Base-by-base conservation (phyloP, 1,140 invertebrate genomes). In the Bathynomus jamesi region DNA sequence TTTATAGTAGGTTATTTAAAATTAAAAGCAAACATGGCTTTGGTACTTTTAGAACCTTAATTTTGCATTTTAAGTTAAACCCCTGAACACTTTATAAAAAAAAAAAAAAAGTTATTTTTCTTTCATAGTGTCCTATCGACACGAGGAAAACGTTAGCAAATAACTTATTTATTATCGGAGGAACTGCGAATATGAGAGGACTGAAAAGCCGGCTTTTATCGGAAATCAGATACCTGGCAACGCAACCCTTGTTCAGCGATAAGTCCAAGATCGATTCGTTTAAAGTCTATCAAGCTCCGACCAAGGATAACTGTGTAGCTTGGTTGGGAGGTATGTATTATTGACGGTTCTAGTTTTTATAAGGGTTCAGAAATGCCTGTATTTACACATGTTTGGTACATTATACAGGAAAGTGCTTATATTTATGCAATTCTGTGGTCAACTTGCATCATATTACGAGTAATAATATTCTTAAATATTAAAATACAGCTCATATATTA, bases 131-230 rank as follows among this genome's bases (percentile, higher is more conserved):
- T 82, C 89, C 90, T 0, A 83, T 93, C 60, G 93, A 96, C 82
- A 87, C 87, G 25, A 84, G 92, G 32, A 84, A 84, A 40, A 80
- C 83, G 24, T 82, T 96, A 31, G 88, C 91, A 0, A 88, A 91
- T 80, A 95, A 92, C 81, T 88, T 96, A 76, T 81, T 96, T 27
- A 80, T 96, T 0, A 88, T 91, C 69, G 94, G 94, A 61, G 94
- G 94, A 13, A 93, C 91, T 5, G 81, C 87, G 0, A 92, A 93
- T 88, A 80, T 90, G 17, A 87, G 87, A 73, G 94, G 94, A 0
- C 88, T 96, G 76, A 86, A 88, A 77, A 84, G 88, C 46, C 85
- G 94, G 64, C 82, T 96, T 0, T 85, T 88, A 75, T 80, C 84
- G 2, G 94, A 96, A 82, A 80, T 95, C n/a, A 82, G 87, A 69